Base-by-base conservation (phyloP, 92 coral and sea anemone species). In the Plumapathes pennacea region DNA sequence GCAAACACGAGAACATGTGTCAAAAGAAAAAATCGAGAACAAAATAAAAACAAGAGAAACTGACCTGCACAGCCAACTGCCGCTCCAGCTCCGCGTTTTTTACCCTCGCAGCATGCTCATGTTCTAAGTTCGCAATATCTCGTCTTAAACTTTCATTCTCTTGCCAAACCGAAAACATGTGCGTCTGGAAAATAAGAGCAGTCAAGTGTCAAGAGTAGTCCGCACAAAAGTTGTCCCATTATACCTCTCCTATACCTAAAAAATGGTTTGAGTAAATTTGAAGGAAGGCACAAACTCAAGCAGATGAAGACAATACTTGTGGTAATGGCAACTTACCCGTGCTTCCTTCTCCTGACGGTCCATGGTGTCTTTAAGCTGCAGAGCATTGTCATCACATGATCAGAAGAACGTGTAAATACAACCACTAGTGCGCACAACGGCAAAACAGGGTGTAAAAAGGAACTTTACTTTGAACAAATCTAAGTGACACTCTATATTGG, bases 131-230 rank as follows among this genome's bases (percentile, higher is more conserved):
- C 4, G 85, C 72, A 40, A 74, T 50, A 34, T 68, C 81, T 47
- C 90, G 74, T 46, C 74, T 72, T 26, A 86, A 48, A 34, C 73
- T 68, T 29, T 81, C 90, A 53, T 86, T 87, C 41, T 78, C 82
- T 38, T 87, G 88, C 90, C 90, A 90, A 52, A 85, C 82, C 19
- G 95, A 81, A 60, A 86, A 90, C 38, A 90, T 66, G 40, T 85
- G 95, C 38, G 56, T 43, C 97, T 90, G 57, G 4, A 26, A 19
- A 29, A 57, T 29, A 0, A 53, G 30, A 20, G 23, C 2, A 47
- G 11, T 1, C 10, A 57, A 24, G n/a, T 2, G 32, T 13, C 4
- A 22, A 54, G 5, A 30, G 28, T 29, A n/a, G n/a, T n/a, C n/a
- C n/a, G n/a, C n/a, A n/a, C n/a, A n/a, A n/a, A n/a, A n/a, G n/a